phyloP scores from a whole-genome alignment of 2,888 invertebrate genomes.

The Apodemia mormo region DNA sequence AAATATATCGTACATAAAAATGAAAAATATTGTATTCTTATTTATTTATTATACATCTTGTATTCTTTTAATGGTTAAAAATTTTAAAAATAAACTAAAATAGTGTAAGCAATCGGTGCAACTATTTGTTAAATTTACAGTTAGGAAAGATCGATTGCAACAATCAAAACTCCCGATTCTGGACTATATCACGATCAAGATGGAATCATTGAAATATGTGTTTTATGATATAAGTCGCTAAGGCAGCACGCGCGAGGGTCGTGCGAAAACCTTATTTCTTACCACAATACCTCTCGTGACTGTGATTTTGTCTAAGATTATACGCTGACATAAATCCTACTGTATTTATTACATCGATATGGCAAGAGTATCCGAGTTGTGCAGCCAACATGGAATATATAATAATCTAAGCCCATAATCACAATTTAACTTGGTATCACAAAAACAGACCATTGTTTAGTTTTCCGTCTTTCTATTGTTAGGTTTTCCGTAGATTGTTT shows the following conservation, averaged over 20 bases:
- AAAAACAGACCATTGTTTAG: background rate
- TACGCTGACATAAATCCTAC: slow-evolving; percentile 71
- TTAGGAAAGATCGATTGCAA: slow-evolving; percentile 37
- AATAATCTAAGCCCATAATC: background rate
- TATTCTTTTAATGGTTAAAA: too few species aligned
- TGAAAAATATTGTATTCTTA: too few species aligned
- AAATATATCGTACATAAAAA: too few species aligned
- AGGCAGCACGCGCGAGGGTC: slow-evolving; percentile 57
- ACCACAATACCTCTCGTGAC: slow-evolving; percentile 74
- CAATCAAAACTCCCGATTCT: slow-evolving; percentile 42
- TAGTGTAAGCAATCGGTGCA: background rate
- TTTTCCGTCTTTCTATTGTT: background rate
- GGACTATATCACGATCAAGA: slow-evolving; percentile 46
- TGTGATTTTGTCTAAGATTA: slow-evolving; percentile 71
- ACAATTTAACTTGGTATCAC: slow-evolving; percentile 3
- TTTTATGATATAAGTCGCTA: slow-evolving; percentile 55
- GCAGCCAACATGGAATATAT: slow-evolving; percentile 38
- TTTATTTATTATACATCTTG: too few species aligned
- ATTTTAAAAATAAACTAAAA: background rate
- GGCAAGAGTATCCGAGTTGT: slow-evolving; percentile 37
- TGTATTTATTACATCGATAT: slow-evolving; percentile 73
- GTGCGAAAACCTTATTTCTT: slow-evolving; percentile 68
- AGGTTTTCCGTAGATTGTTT: slow-evolving; percentile 4
- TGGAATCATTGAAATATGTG: slow-evolving; percentile 60
- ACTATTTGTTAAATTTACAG: slow-evolving; percentile 32